Evolutionary conservation across 1,140 invertebrate genomes (phyloP), one percentile per base, ranked within the genome.

Genomic region (Cheumatopsyche charites): DNA sequence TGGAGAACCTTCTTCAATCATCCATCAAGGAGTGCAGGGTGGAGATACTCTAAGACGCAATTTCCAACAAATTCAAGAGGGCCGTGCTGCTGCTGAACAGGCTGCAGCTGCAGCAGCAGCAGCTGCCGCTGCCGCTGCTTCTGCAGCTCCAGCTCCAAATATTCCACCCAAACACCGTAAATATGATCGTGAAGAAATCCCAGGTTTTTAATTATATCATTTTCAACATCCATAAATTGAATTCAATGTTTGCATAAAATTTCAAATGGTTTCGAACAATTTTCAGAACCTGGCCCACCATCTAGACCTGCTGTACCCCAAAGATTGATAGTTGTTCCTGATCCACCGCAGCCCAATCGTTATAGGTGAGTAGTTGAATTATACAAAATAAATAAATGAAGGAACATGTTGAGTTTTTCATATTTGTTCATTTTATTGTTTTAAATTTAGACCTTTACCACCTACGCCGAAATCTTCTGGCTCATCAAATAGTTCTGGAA

Each of bases 21-120:
- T 96, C 73, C 83, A 85, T 76, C 94, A 95, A 80, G 92, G 92
- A 47, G 91, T 93, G 5, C 81, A 82, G 9, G 92, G 92, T 68
- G 94, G 95, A 52, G 94, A 97, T 82, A 96, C 95, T 7, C 84
- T 97, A 61, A 87, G 94, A n/a, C 88, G 95, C 67, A 97, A 97
- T 84, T 99, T 99, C 88, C 95, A 98, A 81, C 94, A 97, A 81
- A 97, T 98, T 73, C 96, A 98, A 82, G 94, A 96, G 82, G 92
- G 92, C 42, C 84, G 92, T 78, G 90, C 87, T 66, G 88, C 81
- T 13, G 80, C 78, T 58, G 80, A 82, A 58, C 74, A 78, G 81
- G 70, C 75, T 62, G 71, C 52, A 11, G 55, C 76, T 52, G 36
- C 72, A 75, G 76, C 63, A 70, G 82, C 83, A 77, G 81, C 82